A percentile compares a stretch with the other conserved stretches of the same genome.
These are phyloP conservation scores for pig (Sus scrofa) DNA, from an alignment of 2,113 vertebrate genomes.

Conservation along the genomic window T2T-Sscrofa CM000813.6:31812001-31812500, in stretches of 20 bases:
- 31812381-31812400: background rate
- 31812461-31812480: background rate
- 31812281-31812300: background rate
- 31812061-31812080: constrained; percentile 87
- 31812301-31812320: background rate
- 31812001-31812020: constrained; percentile 82
- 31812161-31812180: background rate
- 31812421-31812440: background rate
- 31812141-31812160: fast-evolving
- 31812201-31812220: background rate
- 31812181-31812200: background rate
- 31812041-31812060: constrained; percentile 81
- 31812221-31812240: no score
- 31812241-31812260: background rate
- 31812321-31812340: background rate
- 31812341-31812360: background rate
- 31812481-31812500: background rate
- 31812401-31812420: background rate
- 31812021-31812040: constrained; percentile 85
- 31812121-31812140: fast-evolving
- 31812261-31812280: background rate
- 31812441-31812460: background rate
- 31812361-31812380: background rate
- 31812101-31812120: background rate
- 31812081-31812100: constrained; percentile 53